phyloP scores from a whole-genome alignment of 1,140 invertebrate species.

The Theocolax elegans region DNA sequence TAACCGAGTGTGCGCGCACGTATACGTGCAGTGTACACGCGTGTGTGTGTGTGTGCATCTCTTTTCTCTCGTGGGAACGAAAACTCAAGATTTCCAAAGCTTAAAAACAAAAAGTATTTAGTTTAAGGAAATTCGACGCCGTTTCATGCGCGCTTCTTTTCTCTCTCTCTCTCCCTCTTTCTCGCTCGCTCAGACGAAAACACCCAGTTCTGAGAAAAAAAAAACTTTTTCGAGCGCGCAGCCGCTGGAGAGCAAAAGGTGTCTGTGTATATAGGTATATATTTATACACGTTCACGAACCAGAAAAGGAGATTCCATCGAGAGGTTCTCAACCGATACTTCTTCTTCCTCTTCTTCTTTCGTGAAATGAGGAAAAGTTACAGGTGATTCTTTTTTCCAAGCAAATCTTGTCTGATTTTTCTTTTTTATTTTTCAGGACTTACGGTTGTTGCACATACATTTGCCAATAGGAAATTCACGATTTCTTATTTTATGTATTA shows the following conservation, averaged over 20 bases:
- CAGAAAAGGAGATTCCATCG: not conserved
- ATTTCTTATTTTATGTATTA: too few relatives aligned
- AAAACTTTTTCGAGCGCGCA: slow-evolving; percentile 42
- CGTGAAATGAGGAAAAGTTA: slow-evolving; percentile 1
- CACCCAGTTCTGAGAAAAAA: slow-evolving; percentile 45
- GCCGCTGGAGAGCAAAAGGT: not conserved
- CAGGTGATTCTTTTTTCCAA: not conserved
- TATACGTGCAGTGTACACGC: too few relatives aligned
- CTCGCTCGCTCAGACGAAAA: slow-evolving; percentile 22
- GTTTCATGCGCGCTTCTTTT: slow-evolving; percentile 16
- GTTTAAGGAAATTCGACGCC: slow-evolving; percentile 33
- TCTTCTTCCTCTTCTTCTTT: too few relatives aligned
- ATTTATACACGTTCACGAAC: too few relatives aligned
- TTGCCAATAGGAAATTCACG: too few relatives aligned
- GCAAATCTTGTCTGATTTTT: too few relatives aligned
- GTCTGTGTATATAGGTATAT: too few relatives aligned
- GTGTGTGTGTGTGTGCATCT: too few relatives aligned
- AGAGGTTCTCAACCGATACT: slow-evolving; percentile 20
- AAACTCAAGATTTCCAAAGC: not conserved
- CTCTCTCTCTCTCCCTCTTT: not conserved
- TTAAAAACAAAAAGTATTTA: slow-evolving; percentile 13
- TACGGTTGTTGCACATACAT: too few relatives aligned
- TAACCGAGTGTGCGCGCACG: too few relatives aligned
- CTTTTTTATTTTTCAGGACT: too few relatives aligned
- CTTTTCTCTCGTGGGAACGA: not conserved